A percentile compares a stretch with the other conserved stretches of the same genome.
phyloP scores from a whole-genome alignment of 2,888 invertebrate species.

The Agrochola lychnidis region DNA sequence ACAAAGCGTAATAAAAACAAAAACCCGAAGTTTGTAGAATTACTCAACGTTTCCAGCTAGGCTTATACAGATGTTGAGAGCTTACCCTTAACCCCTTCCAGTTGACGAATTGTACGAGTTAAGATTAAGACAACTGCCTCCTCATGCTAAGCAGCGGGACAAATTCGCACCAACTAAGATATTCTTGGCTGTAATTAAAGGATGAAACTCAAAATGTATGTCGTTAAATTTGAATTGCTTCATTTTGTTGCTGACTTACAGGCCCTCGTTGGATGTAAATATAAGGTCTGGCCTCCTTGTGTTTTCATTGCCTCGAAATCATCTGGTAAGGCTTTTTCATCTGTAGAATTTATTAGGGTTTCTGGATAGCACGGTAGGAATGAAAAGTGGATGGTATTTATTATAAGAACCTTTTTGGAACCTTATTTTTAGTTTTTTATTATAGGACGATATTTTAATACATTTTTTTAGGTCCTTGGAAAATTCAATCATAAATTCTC shows the following conservation, averaged over 20 bases:
- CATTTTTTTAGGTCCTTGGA: slow-evolving; percentile 19
- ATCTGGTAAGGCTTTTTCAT: slow-evolving; percentile 62
- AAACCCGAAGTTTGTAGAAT: slow-evolving; percentile 60
- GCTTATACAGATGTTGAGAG: slow-evolving; percentile 69
- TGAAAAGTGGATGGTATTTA: slow-evolving; percentile 63
- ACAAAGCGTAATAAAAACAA: slow-evolving; percentile 60
- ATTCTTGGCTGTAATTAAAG: slow-evolving; percentile 72
- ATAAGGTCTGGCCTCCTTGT: slow-evolving; percentile 54
- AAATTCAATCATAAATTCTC: not conserved
- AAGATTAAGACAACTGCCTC: slow-evolving; percentile 78
- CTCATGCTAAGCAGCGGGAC: slow-evolving; percentile 71
- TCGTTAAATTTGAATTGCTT: slow-evolving; percentile 64
- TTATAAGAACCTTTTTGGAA: slow-evolving; percentile 48
- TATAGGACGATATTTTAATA: not conserved
- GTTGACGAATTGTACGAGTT: slow-evolving; percentile 77
- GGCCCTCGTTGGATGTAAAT: slow-evolving; percentile 52
- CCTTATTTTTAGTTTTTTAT: slow-evolving; percentile 44
- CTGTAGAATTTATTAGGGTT: slow-evolving; percentile 64
- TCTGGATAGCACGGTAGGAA: slow-evolving; percentile 47
- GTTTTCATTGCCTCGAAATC: slow-evolving; percentile 61
- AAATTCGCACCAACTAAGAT: slow-evolving; percentile 69
- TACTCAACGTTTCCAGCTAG: slow-evolving; percentile 61
- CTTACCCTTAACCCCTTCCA: slow-evolving; percentile 71
- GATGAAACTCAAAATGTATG: slow-evolving; percentile 69
- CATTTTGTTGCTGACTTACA: slow-evolving; percentile 63